Evolutionary conservation across 2,888 invertebrate genomes (phyloP), one percentile per base, ranked within the genome.

Genomic region (Drosophila testacea): DNA sequence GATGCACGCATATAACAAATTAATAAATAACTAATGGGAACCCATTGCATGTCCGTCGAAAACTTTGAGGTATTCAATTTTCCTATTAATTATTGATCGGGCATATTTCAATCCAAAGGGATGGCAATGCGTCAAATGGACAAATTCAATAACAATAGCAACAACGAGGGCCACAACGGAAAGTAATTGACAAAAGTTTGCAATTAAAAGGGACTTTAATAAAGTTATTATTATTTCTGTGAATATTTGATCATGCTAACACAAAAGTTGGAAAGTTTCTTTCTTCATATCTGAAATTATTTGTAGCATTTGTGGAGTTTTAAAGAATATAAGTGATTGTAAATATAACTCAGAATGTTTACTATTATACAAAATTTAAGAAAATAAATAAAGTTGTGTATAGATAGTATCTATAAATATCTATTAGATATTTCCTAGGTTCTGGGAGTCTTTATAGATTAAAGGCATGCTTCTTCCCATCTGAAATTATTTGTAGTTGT

Each of bases 1-100:
- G 34, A 46, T 64, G 73, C 75, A 75, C 77, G 75, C 75, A 69
- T 69, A 77, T 51, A 55, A 46, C 73, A 64, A 59, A 77, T 77
- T 61, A 73, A 76, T 73, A 73, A 64, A 77, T 73, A 68, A 72
- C 47, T 76, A 60, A 75, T 76, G 68, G 56, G 27, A 54, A 73
- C 48, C 48, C 57, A 72, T 65, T 47, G 57, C 68, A 69, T 47
- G 72, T 41, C 42, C 39, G 28, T 34, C 67, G 28, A 76, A 62
- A 75, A 76, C 55, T 72, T 76, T 71, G 47, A 52, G 28, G 52
- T 59, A 72, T 76, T 71, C 68, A 60, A 64, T 60, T 57, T 72
- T 50, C 46, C 10, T 32, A 56, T 75, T 46, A 77, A 61, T 73
- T 59, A 77, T 75, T 77, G 22, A 77, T 27, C 36, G 13, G 52